These are phyloP conservation scores for Poeciliopsis occidentalis DNA, from an alignment of 2,113 vertebrate species.

Conservation along the genomic window DNA sequence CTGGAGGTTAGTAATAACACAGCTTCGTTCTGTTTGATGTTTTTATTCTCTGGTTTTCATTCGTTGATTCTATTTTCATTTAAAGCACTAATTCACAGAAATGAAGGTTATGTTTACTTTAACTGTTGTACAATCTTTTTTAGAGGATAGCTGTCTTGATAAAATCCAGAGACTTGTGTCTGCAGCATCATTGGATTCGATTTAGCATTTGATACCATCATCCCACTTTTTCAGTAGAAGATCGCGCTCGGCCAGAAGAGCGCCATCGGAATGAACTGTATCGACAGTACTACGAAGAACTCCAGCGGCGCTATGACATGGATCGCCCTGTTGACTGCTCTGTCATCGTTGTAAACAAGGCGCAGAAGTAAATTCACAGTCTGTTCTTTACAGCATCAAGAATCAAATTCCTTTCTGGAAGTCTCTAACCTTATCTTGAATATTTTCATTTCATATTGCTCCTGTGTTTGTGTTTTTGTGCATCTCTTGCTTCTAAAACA, in stretches of 20 bases:
- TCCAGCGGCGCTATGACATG: constrained; percentile 90
- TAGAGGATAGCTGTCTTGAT: neutral
- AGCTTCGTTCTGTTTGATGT: neutral
- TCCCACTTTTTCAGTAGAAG: constrained; percentile 57
- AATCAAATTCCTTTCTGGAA: neutral
- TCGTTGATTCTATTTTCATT: neutral
- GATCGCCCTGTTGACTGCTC: constrained; percentile 97
- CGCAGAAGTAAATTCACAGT: constrained; percentile 89
- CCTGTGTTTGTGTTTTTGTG: neutral
- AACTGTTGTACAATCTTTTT: neutral
- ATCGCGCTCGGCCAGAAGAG: constrained; percentile 89
- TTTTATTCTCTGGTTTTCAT: neutral
- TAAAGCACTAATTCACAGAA: neutral
- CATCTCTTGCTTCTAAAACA: constrained; percentile 38
- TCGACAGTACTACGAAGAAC: constrained; percentile 95
- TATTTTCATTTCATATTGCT: constrained; percentile 54
- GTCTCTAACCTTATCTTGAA: neutral
- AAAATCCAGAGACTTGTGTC: neutral
- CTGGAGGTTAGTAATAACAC: constrained; percentile 79
- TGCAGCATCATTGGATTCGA: neutral
- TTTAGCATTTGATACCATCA: neutral
- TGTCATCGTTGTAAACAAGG: constrained; percentile 96
- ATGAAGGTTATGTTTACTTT: neutral
- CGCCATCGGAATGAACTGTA: constrained; percentile 93
- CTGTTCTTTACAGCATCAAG: neutral